phyloP scores from a whole-genome alignment of 2,797 vertebrate species.

The Sciurus vulgaris region DNA sequence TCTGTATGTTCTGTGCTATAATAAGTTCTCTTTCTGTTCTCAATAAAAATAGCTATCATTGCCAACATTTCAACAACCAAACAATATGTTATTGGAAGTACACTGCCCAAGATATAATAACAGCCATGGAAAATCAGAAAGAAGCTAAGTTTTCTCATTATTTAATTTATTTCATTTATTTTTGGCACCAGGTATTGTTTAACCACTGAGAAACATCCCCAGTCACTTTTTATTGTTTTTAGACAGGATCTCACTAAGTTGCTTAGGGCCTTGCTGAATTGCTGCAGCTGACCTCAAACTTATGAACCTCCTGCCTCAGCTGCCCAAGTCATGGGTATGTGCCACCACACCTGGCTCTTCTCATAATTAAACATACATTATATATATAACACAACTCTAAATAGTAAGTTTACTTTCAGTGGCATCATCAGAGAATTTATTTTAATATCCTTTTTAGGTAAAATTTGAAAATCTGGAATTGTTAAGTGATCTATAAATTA shows the following conservation, averaged over 20 bases:
- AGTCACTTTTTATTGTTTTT: no score
- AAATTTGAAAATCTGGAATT: not conserved
- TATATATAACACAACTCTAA: not conserved
- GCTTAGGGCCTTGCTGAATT: no score
- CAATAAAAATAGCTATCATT: conserved; percentile 15
- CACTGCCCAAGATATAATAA: not conserved
- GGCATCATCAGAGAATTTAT: not conserved
- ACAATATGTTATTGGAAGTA: not conserved
- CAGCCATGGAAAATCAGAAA: not conserved
- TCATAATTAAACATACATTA: not conserved
- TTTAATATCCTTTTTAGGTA: not conserved
- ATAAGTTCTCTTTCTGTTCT: not conserved
- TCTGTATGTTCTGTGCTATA: not conserved
- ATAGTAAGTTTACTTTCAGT: not conserved
- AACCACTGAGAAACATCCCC: no score
- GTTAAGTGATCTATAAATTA: not conserved
- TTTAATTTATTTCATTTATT: not conserved
- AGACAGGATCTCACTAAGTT: no score
- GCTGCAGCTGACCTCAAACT: no score
- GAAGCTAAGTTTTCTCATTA: not conserved
- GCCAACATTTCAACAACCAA: not conserved
- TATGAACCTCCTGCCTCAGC: no score
- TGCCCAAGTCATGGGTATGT: no score
- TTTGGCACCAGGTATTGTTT: no score
- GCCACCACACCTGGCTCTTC: no score